These are phyloP conservation scores for Ranitomeya variabilis DNA, from an alignment of 2,113 vertebrate species.

Conservation along the genomic window DNA sequence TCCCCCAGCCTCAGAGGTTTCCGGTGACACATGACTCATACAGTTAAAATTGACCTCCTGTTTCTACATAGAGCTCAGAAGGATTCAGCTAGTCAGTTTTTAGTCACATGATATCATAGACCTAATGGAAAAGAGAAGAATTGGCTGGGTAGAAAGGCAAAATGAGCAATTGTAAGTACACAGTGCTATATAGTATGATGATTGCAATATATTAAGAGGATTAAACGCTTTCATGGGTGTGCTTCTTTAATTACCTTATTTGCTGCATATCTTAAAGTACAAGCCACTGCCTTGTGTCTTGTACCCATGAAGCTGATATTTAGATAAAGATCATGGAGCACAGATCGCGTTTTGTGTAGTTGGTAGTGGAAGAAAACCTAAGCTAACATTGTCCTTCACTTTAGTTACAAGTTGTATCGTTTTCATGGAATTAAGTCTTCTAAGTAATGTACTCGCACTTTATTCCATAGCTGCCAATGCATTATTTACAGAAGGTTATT, in stretches of 20 bases:
- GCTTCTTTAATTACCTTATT: background rate
- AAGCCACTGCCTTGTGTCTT: background rate
- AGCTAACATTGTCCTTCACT: slow-evolving; percentile 1
- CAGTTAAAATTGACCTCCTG: too few relatives aligned
- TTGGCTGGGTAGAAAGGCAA: too few relatives aligned
- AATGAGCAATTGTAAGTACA: too few relatives aligned
- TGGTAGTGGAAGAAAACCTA: background rate
- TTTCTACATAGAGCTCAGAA: too few relatives aligned
- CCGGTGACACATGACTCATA: too few relatives aligned
- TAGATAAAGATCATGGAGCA: slow-evolving; percentile 37
- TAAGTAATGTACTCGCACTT: slow-evolving; percentile 37
- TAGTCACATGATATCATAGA: too few relatives aligned
- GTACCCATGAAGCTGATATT: slow-evolving; percentile 39
- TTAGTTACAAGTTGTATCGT: slow-evolving; percentile 43
- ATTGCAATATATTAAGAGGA: too few relatives aligned
- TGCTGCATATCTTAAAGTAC: background rate
- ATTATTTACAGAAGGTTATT: slow-evolving; percentile 33
- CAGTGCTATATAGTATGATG: too few relatives aligned
- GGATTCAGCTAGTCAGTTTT: too few relatives aligned
- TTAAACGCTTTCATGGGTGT: background rate
- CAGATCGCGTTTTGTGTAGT: slow-evolving; percentile 22
- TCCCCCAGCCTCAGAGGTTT: too few relatives aligned
- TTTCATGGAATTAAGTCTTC: slow-evolving; percentile 7
- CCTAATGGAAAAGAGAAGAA: too few relatives aligned
- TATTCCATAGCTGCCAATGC: slow-evolving; percentile 23